Base-by-base conservation (phyloP, 1,140 invertebrate genomes). In the Zaprionus inermis region DNA sequence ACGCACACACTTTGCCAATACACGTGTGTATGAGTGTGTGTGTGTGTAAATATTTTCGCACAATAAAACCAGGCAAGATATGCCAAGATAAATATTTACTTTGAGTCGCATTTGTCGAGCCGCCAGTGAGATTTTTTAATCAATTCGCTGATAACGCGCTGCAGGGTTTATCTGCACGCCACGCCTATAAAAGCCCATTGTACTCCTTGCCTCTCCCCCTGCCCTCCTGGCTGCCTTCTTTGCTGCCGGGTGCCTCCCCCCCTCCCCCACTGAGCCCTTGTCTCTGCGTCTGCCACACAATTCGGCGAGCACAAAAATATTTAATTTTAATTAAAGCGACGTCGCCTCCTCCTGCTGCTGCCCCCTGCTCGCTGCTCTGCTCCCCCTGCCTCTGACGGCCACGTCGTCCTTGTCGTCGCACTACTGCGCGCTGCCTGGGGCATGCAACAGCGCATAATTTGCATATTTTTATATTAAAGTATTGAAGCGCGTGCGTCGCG, bases 381-480 rank as follows among this genome's bases (percentile, higher is more conserved):
- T 11, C 6, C 22, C 55, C 18, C 67, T 41, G 3, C 24, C 22
- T 4, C 22, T 14, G 18, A 2, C 36, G 14, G 5, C 18, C 16
- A 41, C 34, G 22, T 58, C 34, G 61, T 58, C 54, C 11, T 67
- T 55, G 46, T 44, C 34, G 60, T 32, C 28, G n/a, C 41, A 32
- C 7, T 32, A 44, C 49, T 46, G 57, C 38, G 58, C 28, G 22
- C 30, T 49, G 64, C 68, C 54, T 38, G 34, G 30, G 77, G 72
- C 73, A 66, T 70, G 66, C 59, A 72, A 65, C 68, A 60, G 71
- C 57, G 71, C 67, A 79, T 77, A 73, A 84, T 84, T 84, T 84
- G 73, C 81, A 84, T 84, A 83, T 79, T 86, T 78, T 89, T 77
- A 70, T 89, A 57, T 72, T 76, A 89, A 89, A 84, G 84, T 84